These are phyloP conservation scores for Protobothrops mucrosquamatus DNA, from an alignment of 2,113 vertebrate species.

Conservation along the genomic window DNA sequence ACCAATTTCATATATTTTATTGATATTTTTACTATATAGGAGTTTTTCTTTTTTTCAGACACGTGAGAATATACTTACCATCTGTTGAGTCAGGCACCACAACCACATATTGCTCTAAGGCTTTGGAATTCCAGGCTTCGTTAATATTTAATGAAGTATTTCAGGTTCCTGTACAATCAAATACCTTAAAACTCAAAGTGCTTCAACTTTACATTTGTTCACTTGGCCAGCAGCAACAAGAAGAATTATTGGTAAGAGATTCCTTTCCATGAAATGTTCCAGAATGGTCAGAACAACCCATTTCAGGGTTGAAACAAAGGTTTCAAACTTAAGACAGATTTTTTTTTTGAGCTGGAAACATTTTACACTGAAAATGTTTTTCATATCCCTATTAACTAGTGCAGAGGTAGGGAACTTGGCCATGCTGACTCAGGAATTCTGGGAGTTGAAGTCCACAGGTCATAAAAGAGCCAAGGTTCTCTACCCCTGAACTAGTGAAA, in stretches of 20 bases:
- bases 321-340: background rate
- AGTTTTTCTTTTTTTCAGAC: conserved; percentile 69
- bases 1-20: background rate
- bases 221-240: conserved; percentile 81
- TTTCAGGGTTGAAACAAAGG: background rate
- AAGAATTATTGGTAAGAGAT: conserved; percentile 86
- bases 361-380: background rate
- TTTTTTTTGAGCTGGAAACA: background rate
- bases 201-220: conserved; percentile 89
- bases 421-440: no score
- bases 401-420: no score
- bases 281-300: background rate
- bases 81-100: conserved; percentile 81
- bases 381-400: background rate
- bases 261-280: conserved; percentile 22
- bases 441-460: no score
- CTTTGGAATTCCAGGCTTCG: conserved; percentile 82
- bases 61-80: conserved; percentile 88
- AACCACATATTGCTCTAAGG: conserved; percentile 89
- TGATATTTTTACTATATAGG: background rate
- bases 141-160: conserved; percentile 94
- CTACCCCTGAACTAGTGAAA: background rate
- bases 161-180: conserved; percentile 82
- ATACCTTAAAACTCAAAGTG: conserved; percentile 75
- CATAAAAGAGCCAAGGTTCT: no score